Percentiles rank a stretch among this genome's conserved stretches.
phyloP scores from a whole-genome alignment of 2,113 vertebrate species.

The Loxodonta africana region DNA sequence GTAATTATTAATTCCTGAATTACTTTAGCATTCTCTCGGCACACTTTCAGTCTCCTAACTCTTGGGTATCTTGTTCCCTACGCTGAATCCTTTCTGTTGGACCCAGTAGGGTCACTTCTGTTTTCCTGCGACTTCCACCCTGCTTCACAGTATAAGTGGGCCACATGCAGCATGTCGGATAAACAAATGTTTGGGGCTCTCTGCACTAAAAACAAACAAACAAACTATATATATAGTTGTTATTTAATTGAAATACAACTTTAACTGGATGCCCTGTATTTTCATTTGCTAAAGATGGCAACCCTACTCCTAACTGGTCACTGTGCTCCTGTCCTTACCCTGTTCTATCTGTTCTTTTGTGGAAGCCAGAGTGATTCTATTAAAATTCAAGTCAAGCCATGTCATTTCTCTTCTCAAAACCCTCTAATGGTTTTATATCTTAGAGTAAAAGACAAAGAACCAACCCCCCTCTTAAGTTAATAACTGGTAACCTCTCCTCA shows the following conservation, averaged over 20 bases:
- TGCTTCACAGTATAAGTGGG: not conserved
- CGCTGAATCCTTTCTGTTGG: not conserved
- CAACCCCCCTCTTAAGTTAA: not conserved
- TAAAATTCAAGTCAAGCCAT: not conserved
- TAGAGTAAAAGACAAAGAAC: not conserved
- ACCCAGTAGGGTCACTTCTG: not conserved
- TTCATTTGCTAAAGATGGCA: not conserved
- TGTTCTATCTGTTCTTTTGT: not conserved
- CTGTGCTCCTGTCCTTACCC: not conserved
- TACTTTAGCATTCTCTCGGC: not conserved
- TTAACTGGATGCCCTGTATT: not conserved
- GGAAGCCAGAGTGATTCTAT: not conserved
- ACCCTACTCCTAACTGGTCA: not conserved
- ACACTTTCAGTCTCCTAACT: not conserved
- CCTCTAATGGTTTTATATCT: not conserved
- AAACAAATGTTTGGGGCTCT: not conserved
- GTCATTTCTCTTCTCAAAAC: not conserved
- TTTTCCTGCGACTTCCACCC: not conserved
- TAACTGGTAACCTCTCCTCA: not conserved
- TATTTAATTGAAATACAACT: not conserved
- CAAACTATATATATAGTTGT: not conserved
- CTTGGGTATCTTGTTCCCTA: not conserved
- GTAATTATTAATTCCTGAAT: not conserved
- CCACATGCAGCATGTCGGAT: not conserved
- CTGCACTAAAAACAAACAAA: no score